phyloP scores from a whole-genome alignment of 2,113 vertebrate genomes.

The Potamarius usumacintae region DNA sequence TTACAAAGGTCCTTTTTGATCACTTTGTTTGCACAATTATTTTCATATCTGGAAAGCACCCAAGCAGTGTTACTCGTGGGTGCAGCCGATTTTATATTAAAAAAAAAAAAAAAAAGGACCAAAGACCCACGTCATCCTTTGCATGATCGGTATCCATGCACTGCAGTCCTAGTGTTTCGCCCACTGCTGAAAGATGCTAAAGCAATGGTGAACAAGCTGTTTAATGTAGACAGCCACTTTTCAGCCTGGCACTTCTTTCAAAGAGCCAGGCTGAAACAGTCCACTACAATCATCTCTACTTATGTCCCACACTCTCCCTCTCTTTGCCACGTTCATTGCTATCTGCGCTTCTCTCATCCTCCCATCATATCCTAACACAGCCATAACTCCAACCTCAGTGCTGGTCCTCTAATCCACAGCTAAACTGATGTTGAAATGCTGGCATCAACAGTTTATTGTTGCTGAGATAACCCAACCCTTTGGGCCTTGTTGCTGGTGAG shows the following conservation, averaged over 20 bases:
- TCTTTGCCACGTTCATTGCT: slow-evolving; percentile 6
- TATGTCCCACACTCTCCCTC: slow-evolving; percentile 38
- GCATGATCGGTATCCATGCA: neutral
- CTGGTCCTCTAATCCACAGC: slow-evolving; percentile 67
- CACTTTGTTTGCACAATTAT: neutral
- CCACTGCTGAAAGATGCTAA: slow-evolving; percentile 4
- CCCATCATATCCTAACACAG: neutral
- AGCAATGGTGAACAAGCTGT: slow-evolving; percentile 16
- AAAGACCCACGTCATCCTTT: neutral
- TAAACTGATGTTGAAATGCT: slow-evolving; percentile 72
- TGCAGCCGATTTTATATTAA: neutral
- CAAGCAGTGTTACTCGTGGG: neutral
- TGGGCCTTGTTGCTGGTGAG: slow-evolving; percentile 64
- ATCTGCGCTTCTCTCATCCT: neutral
- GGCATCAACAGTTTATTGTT: slow-evolving; percentile 72
- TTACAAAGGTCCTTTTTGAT: slow-evolving; percentile 15
- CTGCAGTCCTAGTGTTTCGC: neutral
- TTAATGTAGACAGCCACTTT: slow-evolving; percentile 34
- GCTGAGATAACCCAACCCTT: slow-evolving; percentile 67
- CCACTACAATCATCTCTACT: slow-evolving; percentile 41
- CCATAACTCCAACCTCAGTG: slow-evolving; percentile 52
- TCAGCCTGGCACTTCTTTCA: slow-evolving; percentile 22
- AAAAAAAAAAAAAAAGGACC: neutral
- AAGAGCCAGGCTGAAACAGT: slow-evolving; percentile 36
- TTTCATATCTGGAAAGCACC: slow-evolving; percentile 26